Evolutionary conservation across 1,140 invertebrate species (phyloP), one percentile per base, ranked within the genome.

Genomic region (Adelges cooleyi): DNA sequence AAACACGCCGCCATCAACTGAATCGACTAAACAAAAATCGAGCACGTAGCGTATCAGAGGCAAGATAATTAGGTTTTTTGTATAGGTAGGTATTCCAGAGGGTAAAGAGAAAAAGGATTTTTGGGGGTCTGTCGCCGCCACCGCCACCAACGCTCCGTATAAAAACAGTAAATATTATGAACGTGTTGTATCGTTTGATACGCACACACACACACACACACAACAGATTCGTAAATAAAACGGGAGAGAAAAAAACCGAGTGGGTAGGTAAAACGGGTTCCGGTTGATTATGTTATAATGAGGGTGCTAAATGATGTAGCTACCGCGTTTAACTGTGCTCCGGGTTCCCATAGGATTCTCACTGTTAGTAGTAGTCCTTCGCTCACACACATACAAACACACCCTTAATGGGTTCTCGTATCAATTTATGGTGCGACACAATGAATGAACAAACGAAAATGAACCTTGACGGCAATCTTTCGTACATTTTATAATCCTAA

Each of bases 231-330:
- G 53, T 27, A 18, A 56, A 65, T 3, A 23, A 22, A 17, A 18
- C 2, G 17, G 29, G 13, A 52, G 29, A 52, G 4, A 48, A 13
- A 15, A 20, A 18, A 18, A 17, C 5, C 10, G 38, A 40, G 38
- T 48, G 29, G 27, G 23, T 8, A 10, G 54, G 10, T 3, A 6
- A 10, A 18, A 18, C 5, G 42, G 56, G 56, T 62, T 62, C 42
- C 56, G 56, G 56, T 48, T 62, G 56, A 62, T 62, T 62, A 46
- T 62, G 56, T 62, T 62, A 29, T 62, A 62, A 62, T 62, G 56
- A 62, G 56, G 56, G 56, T 42, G 56, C 56, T 62, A 62, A 62
- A 62, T 62, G 56, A 62, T 62, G 56, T 62, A 48, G 56, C 56
- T 62, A 62, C 56, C 56, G 56, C 56, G 56, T 48, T 62, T 62